Base-by-base conservation (phyloP, 2,888 invertebrate species). In the Loripinus fragilis region DNA sequence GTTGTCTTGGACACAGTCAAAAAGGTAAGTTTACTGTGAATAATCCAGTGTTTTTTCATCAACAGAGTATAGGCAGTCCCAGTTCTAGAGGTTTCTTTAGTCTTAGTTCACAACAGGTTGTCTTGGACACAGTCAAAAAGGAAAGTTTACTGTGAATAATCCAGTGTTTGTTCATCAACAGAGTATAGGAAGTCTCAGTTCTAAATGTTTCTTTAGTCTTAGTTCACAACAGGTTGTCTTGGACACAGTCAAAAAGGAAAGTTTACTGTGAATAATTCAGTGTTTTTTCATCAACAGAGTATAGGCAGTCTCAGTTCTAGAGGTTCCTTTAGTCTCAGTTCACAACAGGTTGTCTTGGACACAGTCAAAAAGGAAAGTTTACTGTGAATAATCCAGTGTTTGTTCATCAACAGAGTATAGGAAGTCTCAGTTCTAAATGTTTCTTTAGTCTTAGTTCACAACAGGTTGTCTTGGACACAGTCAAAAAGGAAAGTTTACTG, bases 1-100 rank as follows among this genome's bases (percentile, higher is more conserved):
- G 92, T 94, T 25, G 85, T 94, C 65, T 79, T 94, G 38, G 93
- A 93, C 69, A 90, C 93, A 12, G 88, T 94, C 2, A 94, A 94
- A 88, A 90, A 90, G 89, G 92, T 92, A 71, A 78, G 86, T 73
- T 28, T 20, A n/a, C n/a, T n/a, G n/a, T 94, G 52, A 94, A 94
- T 86, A 90, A 86, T 52, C 92, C 92, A 0, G 85, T 93, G 41
- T 45, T 68, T 55, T 66, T 83, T 2, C 28, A 67, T n/a, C 60
- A 78, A 33, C 52, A 71, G 20, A 12, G 41, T 3, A 25, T 23
- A n/a, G 42, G 64, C 17, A 69, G 45, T 15, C 23, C n/a, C 15
- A 52, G 69, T 0, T 30, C 71, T 0, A 75, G n/a, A 12, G 81
- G 86, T 52, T 91, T 86, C 88, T 90, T 93, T 71, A 78, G 80